Base-by-base conservation (phyloP, 2,797 vertebrate genomes). In the Varecia variegata region DNA sequence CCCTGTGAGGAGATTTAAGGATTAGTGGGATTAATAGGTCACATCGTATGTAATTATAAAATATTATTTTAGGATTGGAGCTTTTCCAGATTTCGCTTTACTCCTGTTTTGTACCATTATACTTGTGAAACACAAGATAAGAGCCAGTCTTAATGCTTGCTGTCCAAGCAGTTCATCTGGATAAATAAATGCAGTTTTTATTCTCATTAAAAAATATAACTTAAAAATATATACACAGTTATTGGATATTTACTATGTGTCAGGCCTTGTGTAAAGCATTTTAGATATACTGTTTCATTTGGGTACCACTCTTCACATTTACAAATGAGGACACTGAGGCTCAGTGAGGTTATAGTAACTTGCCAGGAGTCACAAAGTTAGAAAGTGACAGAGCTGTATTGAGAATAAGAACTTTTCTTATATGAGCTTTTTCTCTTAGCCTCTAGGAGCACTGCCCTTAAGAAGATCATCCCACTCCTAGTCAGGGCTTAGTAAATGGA, bases 41-140 rank as follows among this genome's bases (percentile, higher is more conserved):
- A 73, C 35, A 89, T n/a, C 9, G 74, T 68, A 77, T 62, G 40
- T 86, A 88, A 84, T 83, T 62, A 35, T 38, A 62, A 97, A 93
- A 60, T 88, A 14, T 5, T n/a, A 73, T 18, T 84, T 92, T 95
- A 70, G 40, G 88, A 97, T 7, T 14, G 21, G 30, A 52, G 23
- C 0, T 18, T 80, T 71, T 85, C 62, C 15, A 38, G 20, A 2
- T 2, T 97, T 94, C 54, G 70, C 13, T 93, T 95, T 20, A 27
- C 1, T 67, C 12, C 18, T 79, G 15, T 7, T 45, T 73, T 90
- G 50, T 50, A 52, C 4, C 30, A 38, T 86, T 84, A 65, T 38
- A 32, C n/a, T 80, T 65, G 14, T 62, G 56, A 96, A 89, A 94
- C 17, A 68, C 0, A 32, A 79, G 80, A 35, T 47, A 96, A 77